These are phyloP conservation scores for Odobenus rosmarus DNA, from an alignment of 2,113 vertebrate genomes.

Conservation along the genomic window DNA sequence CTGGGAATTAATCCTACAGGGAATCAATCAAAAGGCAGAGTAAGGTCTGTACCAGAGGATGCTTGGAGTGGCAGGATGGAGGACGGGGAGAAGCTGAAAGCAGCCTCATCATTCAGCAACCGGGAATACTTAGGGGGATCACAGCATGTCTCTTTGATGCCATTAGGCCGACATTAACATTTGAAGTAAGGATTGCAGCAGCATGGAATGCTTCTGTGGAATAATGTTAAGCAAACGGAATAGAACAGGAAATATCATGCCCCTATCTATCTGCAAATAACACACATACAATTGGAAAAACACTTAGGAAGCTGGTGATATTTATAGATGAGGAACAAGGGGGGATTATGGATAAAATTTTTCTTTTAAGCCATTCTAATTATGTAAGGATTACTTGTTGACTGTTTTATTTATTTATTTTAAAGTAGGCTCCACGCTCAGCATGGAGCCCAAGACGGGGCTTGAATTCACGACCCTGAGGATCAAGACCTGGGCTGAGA, in stretches of 20 bases:
- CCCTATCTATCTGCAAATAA: background rate
- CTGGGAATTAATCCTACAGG: background rate
- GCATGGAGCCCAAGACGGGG: background rate
- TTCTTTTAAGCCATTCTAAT: background rate
- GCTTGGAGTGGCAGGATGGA: accelerated
- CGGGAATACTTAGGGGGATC: background rate
- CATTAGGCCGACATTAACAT: background rate
- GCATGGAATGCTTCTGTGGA: background rate
- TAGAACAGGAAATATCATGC: accelerated
- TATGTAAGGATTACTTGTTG: background rate
- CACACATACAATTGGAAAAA: no score
- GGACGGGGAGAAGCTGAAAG: background rate
- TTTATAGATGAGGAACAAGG: background rate
- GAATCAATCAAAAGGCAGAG: background rate
- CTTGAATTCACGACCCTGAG: background rate
- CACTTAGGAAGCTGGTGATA: background rate
- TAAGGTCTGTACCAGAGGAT: background rate
- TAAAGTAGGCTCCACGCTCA: background rate
- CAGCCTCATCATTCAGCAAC: accelerated
- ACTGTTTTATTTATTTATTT: background rate
- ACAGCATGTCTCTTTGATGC: accelerated
- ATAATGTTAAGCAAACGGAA: background rate
- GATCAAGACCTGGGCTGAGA: background rate
- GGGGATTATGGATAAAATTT: background rate
- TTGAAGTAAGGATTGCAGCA: background rate